Conservation (phyloP, 2,888 invertebrate species). For the Cephus spinipes region DNA sequence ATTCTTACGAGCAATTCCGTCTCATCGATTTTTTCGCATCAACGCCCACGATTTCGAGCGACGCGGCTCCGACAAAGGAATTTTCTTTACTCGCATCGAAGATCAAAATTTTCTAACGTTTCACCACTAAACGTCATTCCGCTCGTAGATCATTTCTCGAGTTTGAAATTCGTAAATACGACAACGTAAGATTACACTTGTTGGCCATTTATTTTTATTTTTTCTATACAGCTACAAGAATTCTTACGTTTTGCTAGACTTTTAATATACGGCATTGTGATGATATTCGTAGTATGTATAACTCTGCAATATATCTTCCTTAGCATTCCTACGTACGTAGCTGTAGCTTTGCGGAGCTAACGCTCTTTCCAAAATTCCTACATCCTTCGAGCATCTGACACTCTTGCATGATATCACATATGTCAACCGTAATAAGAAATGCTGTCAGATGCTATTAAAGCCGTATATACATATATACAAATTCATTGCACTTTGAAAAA, state of each 20-base stretch:
- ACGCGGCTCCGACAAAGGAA: not conserved
- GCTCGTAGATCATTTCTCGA: not conserved
- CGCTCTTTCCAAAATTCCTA: not conserved
- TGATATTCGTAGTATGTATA: not conserved
- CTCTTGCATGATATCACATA: not conserved
- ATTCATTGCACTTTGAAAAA: not conserved
- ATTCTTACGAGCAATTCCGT: not conserved
- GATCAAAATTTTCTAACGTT: not conserved
- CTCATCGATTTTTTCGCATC: not conserved
- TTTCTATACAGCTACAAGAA: not conserved
- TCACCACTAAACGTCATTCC: not conserved
- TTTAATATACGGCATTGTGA: not conserved
- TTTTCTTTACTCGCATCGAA: not conserved
- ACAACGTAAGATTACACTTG: not conserved
- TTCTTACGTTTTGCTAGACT: not conserved
- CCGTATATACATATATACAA: not conserved
- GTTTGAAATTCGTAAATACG: not conserved
- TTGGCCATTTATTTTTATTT: not conserved
- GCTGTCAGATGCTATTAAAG: not conserved
- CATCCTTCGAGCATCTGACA: not conserved
- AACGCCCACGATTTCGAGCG: not conserved
- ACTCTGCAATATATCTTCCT: not conserved
- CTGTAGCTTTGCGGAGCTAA: not conserved
- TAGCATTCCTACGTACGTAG: not conserved
- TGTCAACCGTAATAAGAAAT: not conserved